Base-by-base conservation (phyloP, 2,888 invertebrate species). In the Ommatoiulus sabulosus region DNA sequence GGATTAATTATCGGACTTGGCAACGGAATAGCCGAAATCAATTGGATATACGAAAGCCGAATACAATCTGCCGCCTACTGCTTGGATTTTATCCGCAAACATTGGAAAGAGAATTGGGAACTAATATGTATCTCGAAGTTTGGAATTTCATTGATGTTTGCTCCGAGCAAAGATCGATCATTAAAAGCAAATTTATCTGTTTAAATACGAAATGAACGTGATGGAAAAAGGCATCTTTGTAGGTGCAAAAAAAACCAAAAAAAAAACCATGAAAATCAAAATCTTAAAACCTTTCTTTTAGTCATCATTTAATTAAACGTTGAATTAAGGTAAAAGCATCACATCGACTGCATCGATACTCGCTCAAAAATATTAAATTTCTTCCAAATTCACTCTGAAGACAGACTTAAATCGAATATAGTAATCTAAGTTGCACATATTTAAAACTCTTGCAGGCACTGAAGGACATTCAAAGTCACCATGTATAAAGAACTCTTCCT, bases 401-500 rank as follows among this genome's bases (percentile, higher is more conserved):
- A 80, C 8, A 46, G 12, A 46, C 3, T 7, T 46, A 35, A 35
- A 35, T 1, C 35, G 35, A 35, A 35, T 35, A 35, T 35, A 35
- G 35, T 35, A 35, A 35, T 35, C 35, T 35, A 63, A 63, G 24
- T 72, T 24, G 24, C 24, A 24, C 12, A 72, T 10, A 24, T 10
- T 35, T 35, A 12, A 80, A 24, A 57, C 20, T 86, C 44, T 86
- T 86, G 10, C 86, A 86, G 86, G 48, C 44, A 20, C 12, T 86
- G 48, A n/a, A 52, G 46, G 5, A 35, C 24, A 43, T n/a, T 57
- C 57, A 57, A 35, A 72, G 44, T 35, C 48, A 57, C 17, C 88
- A 88, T 88, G 88, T 88, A 88, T 63, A 88, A 88, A 44, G 88
- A 88, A 87, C 44, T 88, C 10, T 88, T 88, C 63, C 63, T 88